Evolutionary conservation across 2,113 vertebrate species (phyloP), one percentile per base, ranked within the genome.

Genomic region (Sylvia atricapilla): DNA sequence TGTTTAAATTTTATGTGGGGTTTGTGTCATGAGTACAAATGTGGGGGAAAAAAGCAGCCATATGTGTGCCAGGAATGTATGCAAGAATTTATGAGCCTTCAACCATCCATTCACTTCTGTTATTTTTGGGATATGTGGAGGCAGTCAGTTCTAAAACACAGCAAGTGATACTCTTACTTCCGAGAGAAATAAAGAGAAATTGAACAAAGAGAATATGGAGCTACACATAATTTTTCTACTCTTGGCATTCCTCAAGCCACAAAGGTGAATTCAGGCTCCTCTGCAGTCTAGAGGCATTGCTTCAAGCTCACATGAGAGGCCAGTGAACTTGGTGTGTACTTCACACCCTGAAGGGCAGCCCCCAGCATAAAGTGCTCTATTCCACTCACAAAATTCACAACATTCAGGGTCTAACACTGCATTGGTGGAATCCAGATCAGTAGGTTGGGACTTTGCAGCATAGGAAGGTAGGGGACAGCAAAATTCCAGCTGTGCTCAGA

Each of bases 381-480:
- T 75, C 85, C 24, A 63, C 56, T 59, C 18, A 44, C 25, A 37
- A 76, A n/a, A 7, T 70, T 81, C 44, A 52, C 24, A 55, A 3
- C 1, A 4, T 10, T 43, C 39, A 20, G 9, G 1, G 14, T 62
- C 14, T 62, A 66, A 39, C 13, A 8, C 10, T 23, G 9, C 8
- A 13, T 25, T 33, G 1, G 0, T n/a, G 23, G 20, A 75, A 62
- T 15, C 13, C 59, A 46, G 10, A 10, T 20, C 20, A 35, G 7
- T 21, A 59, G 13, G 6, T 15, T 58, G 11, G 14, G 8, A 25
- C 10, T 58, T 17, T 27, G 31, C 15, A 3, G 2, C 31, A 59
- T 0, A 25, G 47, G 13, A 66, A 62, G 10, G 22, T 2, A 33
- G 1, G 15, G 5, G 5, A 79, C 11, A 39, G 19, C 11, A 44